Base-by-base conservation (phyloP, 2,113 vertebrate species). In the Xyliphius kryptos region DNA sequence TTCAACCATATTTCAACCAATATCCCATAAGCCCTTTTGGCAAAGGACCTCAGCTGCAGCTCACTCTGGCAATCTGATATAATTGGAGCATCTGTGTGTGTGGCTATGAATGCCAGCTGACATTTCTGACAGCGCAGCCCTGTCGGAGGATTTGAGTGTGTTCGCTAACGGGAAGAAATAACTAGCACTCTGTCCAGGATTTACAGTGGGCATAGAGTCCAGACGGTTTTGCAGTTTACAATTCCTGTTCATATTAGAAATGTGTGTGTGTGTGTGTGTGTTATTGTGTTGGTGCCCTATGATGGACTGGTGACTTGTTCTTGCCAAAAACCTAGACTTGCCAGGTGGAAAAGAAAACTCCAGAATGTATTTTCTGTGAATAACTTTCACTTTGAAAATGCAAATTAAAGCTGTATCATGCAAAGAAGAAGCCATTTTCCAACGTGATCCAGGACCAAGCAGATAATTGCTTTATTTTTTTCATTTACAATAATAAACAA, bases 51-150 rank as follows among this genome's bases (percentile, higher is more conserved):
- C 52, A 65, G 52, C 43, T 56, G 53, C 32, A 37, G 43, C 16
- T 7, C 53, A 38, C 41, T 44, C 12, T 64, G 61, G 41, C 51
- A 47, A 41, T 47, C 17, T 21, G 62, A 64, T 56, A 64, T 55
- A 56, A 64, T 56, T 64, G 66, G 57, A 22, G 44, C 37, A 53
- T 54, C 26, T n/a, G n/a, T 26, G 58, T 68, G 66, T 48, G 57
- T 40, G 58, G 32, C 50, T 48, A 48, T 56, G 53, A 56, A 65
- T 38, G 62, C 62, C 62, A 64, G 52, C 43, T 55, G 51, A 64
- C 62, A 64, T 56, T 65, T 56, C 41, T 56, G 52, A 64, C 62
- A 51, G 41, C 2, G 17, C 22, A 11, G 41, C 51, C 46, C 62
- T 21, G 62, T 48, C 17, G 44, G 43, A 47, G 32, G 16, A 38